A percentile compares a stretch with the other conserved stretches of the same genome.
Evolutionary conservation across 2,113 vertebrate species (phyloP).

Genomic region (Camarhynchus parvulus): DNA sequence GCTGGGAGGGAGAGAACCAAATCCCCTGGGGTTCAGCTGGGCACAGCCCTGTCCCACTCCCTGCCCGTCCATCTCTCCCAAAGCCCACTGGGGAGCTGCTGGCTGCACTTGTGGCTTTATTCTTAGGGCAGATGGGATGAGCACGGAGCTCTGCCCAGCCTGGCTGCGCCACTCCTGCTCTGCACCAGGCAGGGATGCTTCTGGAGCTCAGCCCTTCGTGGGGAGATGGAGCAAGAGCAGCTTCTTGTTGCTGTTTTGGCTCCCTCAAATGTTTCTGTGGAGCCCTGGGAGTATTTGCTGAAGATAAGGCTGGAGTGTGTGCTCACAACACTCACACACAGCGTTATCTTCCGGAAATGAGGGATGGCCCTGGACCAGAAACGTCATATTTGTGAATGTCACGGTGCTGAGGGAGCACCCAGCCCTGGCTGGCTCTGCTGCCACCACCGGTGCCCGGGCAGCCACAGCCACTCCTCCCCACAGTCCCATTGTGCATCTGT

Average conservation of each 20-base stretch:
- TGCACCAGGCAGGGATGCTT: background rate
- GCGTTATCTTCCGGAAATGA: background rate
- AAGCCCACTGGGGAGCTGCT: fast-evolving
- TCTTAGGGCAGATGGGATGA: background rate
- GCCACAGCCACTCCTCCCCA: background rate
- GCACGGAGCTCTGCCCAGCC: background rate
- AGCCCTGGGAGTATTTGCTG: slow-evolving; percentile 2
- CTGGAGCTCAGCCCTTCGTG: fast-evolving
- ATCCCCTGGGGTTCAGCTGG: background rate
- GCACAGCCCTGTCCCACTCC: background rate
- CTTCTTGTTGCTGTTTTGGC: background rate
- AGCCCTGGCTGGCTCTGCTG: background rate
- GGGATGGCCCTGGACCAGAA: background rate
- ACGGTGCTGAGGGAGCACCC: background rate
- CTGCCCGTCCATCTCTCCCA: fast-evolving
- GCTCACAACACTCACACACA: background rate
- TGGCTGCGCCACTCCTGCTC: fast-evolving
- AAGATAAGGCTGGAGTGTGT: background rate
- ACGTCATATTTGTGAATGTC: background rate
- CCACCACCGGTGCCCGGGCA: fast-evolving
- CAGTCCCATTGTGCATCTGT: background rate
- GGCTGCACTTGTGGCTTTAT: fast-evolving
- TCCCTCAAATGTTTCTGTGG: background rate
- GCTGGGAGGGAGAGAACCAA: background rate
- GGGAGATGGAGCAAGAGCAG: background rate